Conservation (phyloP, 2,113 vertebrate genomes). For the Rhinoptilus africanus region DNA sequence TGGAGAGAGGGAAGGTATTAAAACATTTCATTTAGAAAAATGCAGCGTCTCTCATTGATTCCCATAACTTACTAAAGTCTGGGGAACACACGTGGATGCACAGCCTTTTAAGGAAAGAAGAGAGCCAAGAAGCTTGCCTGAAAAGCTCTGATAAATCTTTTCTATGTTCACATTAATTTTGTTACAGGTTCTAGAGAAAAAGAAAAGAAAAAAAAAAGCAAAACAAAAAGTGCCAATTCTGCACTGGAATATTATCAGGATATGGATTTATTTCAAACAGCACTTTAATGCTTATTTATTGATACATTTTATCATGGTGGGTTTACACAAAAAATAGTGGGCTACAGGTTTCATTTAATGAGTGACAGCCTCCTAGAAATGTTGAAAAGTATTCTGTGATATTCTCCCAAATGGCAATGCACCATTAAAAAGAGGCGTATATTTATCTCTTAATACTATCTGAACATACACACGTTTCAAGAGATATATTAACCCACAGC, state of each 20-base stretch:
- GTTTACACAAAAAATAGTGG: constrained; percentile 22
- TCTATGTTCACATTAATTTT: constrained; percentile 61
- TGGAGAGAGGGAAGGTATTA: constrained; percentile 3
- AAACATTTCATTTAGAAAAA: constrained; percentile 64
- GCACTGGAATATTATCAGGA: neutral
- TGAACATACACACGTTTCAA: constrained; percentile 4
- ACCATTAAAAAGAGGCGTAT: neutral
- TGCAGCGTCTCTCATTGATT: constrained; percentile 50
- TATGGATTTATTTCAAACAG: constrained; percentile 44
- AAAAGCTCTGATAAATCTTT: constrained; percentile 72
- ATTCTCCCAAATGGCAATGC: neutral
- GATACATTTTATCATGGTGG: neutral
- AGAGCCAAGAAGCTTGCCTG: constrained; percentile 44
- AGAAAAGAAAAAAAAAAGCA: constrained; percentile 32
- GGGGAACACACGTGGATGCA: constrained; percentile 44
- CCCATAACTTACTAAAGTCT: constrained; percentile 55
- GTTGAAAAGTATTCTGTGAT: constrained; percentile 1
- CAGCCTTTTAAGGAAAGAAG: constrained; percentile 42
- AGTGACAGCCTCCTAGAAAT: constrained; percentile 3
- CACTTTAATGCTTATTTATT: constrained; percentile 8
- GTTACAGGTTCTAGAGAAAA: constrained; percentile 58
- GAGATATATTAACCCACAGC: neutral
- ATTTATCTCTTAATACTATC: constrained; percentile 4
- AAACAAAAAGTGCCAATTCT: constrained; percentile 15
- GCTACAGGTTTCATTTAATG: constrained; percentile 1